Conservation (phyloP, 2,888 invertebrate species). For the Chrysodeixis includens region DNA sequence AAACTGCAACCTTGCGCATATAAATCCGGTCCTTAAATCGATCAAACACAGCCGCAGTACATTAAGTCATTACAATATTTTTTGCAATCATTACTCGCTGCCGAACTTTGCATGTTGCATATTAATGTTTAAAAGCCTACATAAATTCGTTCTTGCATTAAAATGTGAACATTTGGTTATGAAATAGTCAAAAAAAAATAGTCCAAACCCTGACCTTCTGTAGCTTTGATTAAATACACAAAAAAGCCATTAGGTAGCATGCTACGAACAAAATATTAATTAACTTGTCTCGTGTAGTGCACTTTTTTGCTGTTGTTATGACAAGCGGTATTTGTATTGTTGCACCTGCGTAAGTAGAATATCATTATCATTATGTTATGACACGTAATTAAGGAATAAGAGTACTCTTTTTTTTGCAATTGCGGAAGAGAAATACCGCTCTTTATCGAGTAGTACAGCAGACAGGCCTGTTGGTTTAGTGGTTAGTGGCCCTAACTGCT, state of each 20-base stretch:
- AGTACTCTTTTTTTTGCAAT: too few relatives aligned
- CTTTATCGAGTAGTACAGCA: too few relatives aligned
- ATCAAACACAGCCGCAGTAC: neutral
- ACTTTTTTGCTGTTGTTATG: conserved; percentile 40
- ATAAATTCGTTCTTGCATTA: conserved; percentile 2
- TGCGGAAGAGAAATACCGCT: too few relatives aligned
- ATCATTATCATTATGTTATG: conserved; percentile 21
- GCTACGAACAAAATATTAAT: conserved; percentile 28
- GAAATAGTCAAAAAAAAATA: conserved; percentile 36
- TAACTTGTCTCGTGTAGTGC: conserved; percentile 28
- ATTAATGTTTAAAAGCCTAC: neutral
- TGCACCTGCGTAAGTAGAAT: conserved; percentile 10
- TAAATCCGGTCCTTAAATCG: conserved; percentile 4
- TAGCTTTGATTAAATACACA: conserved; percentile 27
- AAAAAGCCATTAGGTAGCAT: conserved; percentile 42
- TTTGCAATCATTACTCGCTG: conserved; percentile 3
- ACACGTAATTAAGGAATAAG: conserved; percentile 3
- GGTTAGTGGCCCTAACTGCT: too few relatives aligned
- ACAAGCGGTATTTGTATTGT: conserved; percentile 19
- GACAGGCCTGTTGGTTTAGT: too few relatives aligned
- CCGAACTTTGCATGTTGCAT: conserved; percentile 5
- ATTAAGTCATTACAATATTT: conserved; percentile 6
- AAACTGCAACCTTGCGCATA: conserved; percentile 1
- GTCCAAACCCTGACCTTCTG: conserved; percentile 46
- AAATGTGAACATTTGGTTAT: conserved; percentile 8